These are phyloP conservation scores for Pachyuromys duprasi DNA, from an alignment of 2,797 vertebrate genomes.

Conservation along the genomic window DNA sequence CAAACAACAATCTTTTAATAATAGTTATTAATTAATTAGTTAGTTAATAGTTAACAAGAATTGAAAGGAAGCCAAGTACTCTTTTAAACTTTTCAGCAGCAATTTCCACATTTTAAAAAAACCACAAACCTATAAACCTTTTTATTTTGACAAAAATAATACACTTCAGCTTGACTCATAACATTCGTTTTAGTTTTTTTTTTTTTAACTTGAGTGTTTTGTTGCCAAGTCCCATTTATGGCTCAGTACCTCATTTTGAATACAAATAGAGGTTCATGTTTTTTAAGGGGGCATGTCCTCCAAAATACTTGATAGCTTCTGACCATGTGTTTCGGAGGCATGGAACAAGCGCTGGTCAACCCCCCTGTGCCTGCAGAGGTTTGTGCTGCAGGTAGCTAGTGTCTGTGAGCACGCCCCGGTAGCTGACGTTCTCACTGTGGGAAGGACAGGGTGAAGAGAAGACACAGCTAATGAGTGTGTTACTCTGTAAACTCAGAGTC, in stretches of 20 bases:
- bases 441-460: background rate
- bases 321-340: background rate
- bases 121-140: background rate
- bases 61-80: background rate
- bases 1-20: background rate
- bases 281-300: background rate
- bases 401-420: background rate
- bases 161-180: background rate
- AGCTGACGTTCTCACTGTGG: background rate
- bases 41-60: background rate
- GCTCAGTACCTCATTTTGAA: background rate
- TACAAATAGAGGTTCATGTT: background rate
- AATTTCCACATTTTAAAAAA: background rate
- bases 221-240: background rate
- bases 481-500: background rate
- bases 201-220: background rate
- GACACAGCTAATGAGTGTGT: background rate
- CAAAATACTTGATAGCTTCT: background rate
- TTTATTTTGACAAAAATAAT: conserved; percentile 19
- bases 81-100: background rate
- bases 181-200: background rate
- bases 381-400: accelerated
- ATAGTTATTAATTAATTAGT: background rate
- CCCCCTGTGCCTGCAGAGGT: background rate
- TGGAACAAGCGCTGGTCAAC: too few species aligned